Evolutionary conservation across 2,888 invertebrate genomes (phyloP).

Genomic region (Chrysolina oricalcia): DNA sequence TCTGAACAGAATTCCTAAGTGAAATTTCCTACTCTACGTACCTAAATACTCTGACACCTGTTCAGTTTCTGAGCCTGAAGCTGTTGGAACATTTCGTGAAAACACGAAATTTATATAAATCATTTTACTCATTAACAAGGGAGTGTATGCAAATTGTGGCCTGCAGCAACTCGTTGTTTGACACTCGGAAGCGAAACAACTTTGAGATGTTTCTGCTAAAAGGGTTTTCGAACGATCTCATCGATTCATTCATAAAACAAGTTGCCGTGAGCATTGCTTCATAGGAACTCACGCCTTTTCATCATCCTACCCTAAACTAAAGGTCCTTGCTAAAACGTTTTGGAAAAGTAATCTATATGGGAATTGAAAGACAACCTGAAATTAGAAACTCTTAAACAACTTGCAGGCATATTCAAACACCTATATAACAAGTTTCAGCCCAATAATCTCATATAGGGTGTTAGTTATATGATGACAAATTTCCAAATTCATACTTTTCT

Average conservation of each 20-base stretch:
- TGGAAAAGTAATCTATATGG: too few relatives aligned
- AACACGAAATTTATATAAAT: constrained; percentile 41
- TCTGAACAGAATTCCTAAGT: neutral
- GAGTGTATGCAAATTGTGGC: constrained; percentile 43
- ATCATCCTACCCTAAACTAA: too few relatives aligned
- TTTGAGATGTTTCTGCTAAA: neutral
- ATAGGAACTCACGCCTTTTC: too few relatives aligned
- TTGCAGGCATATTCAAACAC: too few relatives aligned
- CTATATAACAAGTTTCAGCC: too few relatives aligned
- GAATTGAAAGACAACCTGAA: too few relatives aligned
- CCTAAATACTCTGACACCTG: neutral
- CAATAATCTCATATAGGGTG: too few relatives aligned
- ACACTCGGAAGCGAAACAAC: constrained; percentile 8
- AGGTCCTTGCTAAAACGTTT: too few relatives aligned
- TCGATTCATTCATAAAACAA: neutral
- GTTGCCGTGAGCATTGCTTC: neutral
- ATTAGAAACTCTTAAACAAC: too few relatives aligned
- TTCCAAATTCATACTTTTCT: too few relatives aligned
- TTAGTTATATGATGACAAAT: too few relatives aligned
- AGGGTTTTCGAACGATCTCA: neutral
- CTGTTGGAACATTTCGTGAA: constrained; percentile 30
- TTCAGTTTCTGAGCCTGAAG: constrained; percentile 24
- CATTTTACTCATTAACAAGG: constrained; percentile 48
- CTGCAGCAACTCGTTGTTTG: constrained; percentile 33
- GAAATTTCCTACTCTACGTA: neutral